Evolutionary conservation across 2,888 invertebrate genomes (phyloP).

Genomic region (Notocelia uddmanniana): DNA sequence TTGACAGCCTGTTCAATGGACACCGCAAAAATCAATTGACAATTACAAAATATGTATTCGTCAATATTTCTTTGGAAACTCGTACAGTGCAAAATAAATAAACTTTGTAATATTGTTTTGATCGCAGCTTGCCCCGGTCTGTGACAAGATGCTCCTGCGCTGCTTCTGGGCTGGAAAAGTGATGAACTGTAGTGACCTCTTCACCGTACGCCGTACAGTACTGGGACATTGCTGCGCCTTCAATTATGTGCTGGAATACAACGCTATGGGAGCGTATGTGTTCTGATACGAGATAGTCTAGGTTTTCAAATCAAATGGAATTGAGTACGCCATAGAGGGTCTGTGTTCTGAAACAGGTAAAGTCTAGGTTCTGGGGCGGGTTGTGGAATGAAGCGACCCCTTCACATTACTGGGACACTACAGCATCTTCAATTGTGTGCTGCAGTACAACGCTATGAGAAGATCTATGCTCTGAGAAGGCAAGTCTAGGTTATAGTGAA

Average conservation of each 20-base stretch:
- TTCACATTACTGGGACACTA: neutral
- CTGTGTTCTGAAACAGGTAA: too few relatives aligned
- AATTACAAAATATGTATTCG: too few relatives aligned
- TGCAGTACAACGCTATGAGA: neutral
- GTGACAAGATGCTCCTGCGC: slow-evolving; percentile 77
- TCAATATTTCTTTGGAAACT: too few relatives aligned
- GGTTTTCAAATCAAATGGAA: too few relatives aligned
- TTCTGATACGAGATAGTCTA: neutral
- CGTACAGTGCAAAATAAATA: too few relatives aligned
- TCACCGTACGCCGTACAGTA: slow-evolving; percentile 76
- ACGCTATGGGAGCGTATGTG: slow-evolving; percentile 58
- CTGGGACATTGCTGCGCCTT: slow-evolving; percentile 87
- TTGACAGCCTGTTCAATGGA: too few relatives aligned
- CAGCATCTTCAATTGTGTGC: neutral
- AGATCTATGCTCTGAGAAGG: too few relatives aligned
- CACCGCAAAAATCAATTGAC: too few relatives aligned
- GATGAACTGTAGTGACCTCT: slow-evolving; percentile 72
- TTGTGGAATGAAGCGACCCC: neutral
- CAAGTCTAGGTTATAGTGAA: too few relatives aligned
- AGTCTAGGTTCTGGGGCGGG: too few relatives aligned
- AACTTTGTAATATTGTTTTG: neutral
- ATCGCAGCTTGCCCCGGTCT: slow-evolving; percentile 79
- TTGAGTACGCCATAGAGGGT: too few relatives aligned
- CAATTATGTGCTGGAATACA: slow-evolving; percentile 74
- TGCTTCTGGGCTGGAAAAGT: slow-evolving; percentile 77